Conservation (phyloP, 2,888 invertebrate species). For the Girardia tigrina region DNA sequence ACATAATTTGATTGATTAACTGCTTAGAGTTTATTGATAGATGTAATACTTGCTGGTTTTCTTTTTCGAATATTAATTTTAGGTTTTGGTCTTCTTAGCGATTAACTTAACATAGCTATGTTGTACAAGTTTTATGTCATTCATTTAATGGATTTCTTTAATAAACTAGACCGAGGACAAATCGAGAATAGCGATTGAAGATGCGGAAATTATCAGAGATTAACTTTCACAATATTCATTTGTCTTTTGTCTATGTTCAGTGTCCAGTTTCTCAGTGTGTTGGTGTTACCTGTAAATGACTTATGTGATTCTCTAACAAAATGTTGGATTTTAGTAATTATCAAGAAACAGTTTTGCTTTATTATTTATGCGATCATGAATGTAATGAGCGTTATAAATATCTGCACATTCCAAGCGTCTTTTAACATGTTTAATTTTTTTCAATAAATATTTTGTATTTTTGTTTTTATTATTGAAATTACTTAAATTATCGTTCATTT, state of each 20-base stretch:
- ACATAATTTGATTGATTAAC: not conserved
- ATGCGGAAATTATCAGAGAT: conserved; percentile 23
- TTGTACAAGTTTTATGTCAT: too few species aligned
- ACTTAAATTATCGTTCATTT: too few species aligned
- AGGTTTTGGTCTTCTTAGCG: not conserved
- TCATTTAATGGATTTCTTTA: too few species aligned
- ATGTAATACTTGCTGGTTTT: too few species aligned
- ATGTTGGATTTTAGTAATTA: not conserved
- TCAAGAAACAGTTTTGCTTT: not conserved
- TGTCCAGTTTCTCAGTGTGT: not conserved
- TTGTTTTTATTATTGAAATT: too few species aligned
- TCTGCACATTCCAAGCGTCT: conserved; percentile 14
- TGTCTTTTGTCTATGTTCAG: not conserved
- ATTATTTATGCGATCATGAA: not conserved
- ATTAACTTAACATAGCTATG: too few species aligned
- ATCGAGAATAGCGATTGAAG: not conserved
- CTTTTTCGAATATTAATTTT: too few species aligned
- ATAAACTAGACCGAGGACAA: not conserved
- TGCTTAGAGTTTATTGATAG: conserved; percentile 15
- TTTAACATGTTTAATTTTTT: not conserved
- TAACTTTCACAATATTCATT: conserved; percentile 13
- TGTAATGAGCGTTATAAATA: not conserved
- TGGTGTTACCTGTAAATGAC: not conserved
- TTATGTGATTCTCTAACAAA: not conserved
- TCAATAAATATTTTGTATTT: conserved; percentile 17